Base-by-base conservation (phyloP, 2,888 invertebrate species). In the Drosophila lutescens region DNA sequence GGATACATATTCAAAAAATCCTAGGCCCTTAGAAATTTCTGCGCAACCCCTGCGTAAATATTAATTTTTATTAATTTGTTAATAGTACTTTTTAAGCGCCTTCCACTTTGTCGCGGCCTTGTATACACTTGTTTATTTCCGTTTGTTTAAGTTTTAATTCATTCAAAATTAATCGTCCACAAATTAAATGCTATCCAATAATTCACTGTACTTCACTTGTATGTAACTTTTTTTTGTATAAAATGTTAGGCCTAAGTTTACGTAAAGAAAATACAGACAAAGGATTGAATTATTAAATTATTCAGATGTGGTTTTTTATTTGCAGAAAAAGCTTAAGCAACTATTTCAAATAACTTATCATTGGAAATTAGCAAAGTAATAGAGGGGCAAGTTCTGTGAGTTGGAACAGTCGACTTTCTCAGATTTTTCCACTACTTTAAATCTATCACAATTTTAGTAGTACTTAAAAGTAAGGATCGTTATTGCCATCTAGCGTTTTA, bases 111-210 rank as follows among this genome's bases (percentile, higher is more conserved):
- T 55, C 20, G 43, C 55, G 30, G n/a, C 43, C 9, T 12, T 38
- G 43, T 34, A 8, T 12, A 34, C 32, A 32, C 15, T 56, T 47
- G 46, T 56, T 53, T 4, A 36, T 53, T 38, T 53, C 15, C 26
- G 46, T 36, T 46, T 36, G 34, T 56, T 56, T 56, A 34, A 46
- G 56, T 56, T 56, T 56, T 56, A 56, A 56, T 26, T 12, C 15
- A 46, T 47, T n/a, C 20, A 12, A 32, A 30, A 15, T 7, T 12
- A 44, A n/a, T 44, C 20, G 49, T 34, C 17, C 32, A 34, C 32
- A 34, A 34, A 13, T n/a, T 6, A 20, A 56, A 34, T 7, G 12
- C 43, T 23, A 12, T 23, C 12, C 32, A n/a, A 30, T 13, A 13
- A 17, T 17, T 17, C 17, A 20, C 56, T 46, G 20, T 46, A 56